A percentile compares a stretch with the other conserved stretches of the same genome.
These are phyloP conservation scores for Embidobia sp. DNA, from an alignment of 2,888 invertebrate species.

Conservation along the genomic window DNA sequence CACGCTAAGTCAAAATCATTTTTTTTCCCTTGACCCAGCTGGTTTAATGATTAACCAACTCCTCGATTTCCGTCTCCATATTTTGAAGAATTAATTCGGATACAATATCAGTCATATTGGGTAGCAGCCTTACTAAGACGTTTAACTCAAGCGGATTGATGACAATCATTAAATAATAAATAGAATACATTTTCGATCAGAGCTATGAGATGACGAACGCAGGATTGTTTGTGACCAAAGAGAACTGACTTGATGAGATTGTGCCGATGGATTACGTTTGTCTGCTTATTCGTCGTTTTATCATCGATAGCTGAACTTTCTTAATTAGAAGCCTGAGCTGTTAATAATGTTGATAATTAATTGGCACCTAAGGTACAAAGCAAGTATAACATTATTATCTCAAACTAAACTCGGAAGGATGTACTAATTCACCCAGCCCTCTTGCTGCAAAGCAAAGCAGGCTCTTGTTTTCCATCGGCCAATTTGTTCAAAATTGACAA, in stretches of 20 bases:
- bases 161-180: too few relatives aligned
- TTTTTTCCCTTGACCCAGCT: too few relatives aligned
- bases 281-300: constrained; percentile 64
- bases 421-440: constrained; percentile 47
- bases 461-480: constrained; percentile 46
- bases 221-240: constrained; percentile 53
- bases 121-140: too few relatives aligned
- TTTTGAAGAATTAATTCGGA: too few relatives aligned
- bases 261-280: constrained; percentile 28
- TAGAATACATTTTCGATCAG: too few relatives aligned
- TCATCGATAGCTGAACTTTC: constrained; percentile 77
- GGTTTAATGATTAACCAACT: too few relatives aligned
- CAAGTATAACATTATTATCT: constrained; percentile 59
- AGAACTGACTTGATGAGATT: too few relatives aligned
- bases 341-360: constrained; percentile 77
- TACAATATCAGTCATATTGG: too few relatives aligned
- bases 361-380: constrained; percentile 76
- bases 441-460: constrained; percentile 12
- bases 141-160: too few relatives aligned
- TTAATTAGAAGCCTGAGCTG: constrained; percentile 77
- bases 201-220: too few relatives aligned
- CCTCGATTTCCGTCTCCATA: too few relatives aligned
- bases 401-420: constrained; percentile 47
- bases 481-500: constrained; percentile 53
- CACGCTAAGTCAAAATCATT: too few relatives aligned